Base-by-base conservation (phyloP, 2,113 vertebrate species). In the Ammospiza nelsoni region DNA sequence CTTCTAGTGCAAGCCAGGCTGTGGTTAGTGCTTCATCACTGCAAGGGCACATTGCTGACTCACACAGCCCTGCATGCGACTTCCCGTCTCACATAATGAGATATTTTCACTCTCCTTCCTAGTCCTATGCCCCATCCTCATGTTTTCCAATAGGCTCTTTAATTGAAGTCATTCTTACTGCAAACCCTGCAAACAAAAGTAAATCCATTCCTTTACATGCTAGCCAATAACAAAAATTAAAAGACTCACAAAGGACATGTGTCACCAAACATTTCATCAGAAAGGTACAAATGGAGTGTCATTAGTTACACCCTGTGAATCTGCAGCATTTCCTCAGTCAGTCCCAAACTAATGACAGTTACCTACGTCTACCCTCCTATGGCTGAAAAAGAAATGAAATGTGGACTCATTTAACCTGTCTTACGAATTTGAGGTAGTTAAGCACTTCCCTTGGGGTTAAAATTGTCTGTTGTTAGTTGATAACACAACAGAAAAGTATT, bases 11-110 rank as follows among this genome's bases (percentile, higher is more conserved):
- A 90, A 80, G 39, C 24, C 59, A 74, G 79, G 6, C 77, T 90
- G 88, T 78, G 92, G 89, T 94, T 93, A 80, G 59, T 52, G 79
- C 90, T 84, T 86, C 94, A 75, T 86, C 94, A 78, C 61, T 7
- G 3, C 52, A 54, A 90, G 73, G 59, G 76, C 73, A 90, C 0
- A 3, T 12, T 78, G 92, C 83, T 96, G 95, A 95, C 76, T 93
- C 88, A 90, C 9, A 2, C n/a, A 74, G 51, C 57, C 51, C 76
- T 83, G 46, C 71, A 74, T 67, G 59, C 8, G 33, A 92, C 82
- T 91, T 71, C 43, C 71, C 79, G 66, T 72, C 95, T 90, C 92
- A 95, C 27, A 67, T 59, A 92, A 91, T 24, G n/a, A 91, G 87
- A 9, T 54, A 90, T 87, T 95, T 83, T 85, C 87, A 58, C 66